Percentiles rank a stretch among this genome's conserved stretches.
Conservation (phyloP, 92 coral and sea anemone species). For the Heteractis magnifica region DNA sequence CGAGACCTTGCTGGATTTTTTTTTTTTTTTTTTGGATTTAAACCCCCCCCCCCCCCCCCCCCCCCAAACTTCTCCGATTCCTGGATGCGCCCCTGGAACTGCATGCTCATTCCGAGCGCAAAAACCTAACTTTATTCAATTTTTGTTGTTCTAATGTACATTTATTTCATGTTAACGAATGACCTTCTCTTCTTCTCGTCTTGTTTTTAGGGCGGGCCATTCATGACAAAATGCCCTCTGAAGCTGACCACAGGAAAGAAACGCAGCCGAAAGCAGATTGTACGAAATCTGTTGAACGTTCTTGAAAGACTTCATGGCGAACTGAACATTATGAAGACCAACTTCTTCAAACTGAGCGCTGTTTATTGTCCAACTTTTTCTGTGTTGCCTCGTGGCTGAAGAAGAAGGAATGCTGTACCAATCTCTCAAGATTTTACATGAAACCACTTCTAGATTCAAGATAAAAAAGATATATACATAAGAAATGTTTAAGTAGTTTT, state of each 20-base stretch:
- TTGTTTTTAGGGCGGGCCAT: neutral
- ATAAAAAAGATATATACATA: too few species aligned
- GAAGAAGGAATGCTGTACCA: too few species aligned
- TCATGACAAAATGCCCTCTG: neutral
- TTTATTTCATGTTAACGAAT: neutral
- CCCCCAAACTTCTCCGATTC: too few species aligned
- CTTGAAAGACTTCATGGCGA: neutral
- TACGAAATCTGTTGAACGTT: neutral
- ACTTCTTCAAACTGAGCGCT: neutral
- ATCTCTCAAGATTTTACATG: too few species aligned
- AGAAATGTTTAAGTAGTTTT: neutral
- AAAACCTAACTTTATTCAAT: too few species aligned
- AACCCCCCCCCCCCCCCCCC: too few species aligned
- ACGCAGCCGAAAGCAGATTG: neutral
- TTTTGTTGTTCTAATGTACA: too few species aligned
- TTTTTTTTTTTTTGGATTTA: too few species aligned
- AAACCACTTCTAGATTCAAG: too few species aligned
- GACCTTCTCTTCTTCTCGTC: neutral
- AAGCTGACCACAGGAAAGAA: neutral
- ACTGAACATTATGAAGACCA: neutral
- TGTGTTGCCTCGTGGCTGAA: neutral
- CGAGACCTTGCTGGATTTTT: too few species aligned
- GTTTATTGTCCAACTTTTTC: neutral
- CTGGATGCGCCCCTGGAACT: too few species aligned
- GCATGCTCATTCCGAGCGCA: too few species aligned